A percentile compares a stretch with the other conserved stretches of the same genome.
phyloP scores from a whole-genome alignment of 37 sponge, comb jelly and placozoan species.

The Aplysina aerophoba region DNA sequence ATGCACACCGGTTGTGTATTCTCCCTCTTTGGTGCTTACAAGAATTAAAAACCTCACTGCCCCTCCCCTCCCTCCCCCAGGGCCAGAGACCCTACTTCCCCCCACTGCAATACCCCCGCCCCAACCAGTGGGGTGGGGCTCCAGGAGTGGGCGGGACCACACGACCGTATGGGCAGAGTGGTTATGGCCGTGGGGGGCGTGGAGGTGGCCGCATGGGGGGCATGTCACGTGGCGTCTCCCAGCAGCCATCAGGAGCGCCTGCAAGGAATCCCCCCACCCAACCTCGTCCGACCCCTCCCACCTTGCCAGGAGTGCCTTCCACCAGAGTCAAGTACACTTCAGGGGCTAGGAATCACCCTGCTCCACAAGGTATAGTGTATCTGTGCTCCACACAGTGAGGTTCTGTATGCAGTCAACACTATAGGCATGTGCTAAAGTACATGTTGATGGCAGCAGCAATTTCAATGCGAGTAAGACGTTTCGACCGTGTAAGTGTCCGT shows the following conservation, averaged over 20 bases:
- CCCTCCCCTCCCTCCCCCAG: conserved; percentile 25
- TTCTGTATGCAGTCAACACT: background rate
- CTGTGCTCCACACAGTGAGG: too few relatives aligned
- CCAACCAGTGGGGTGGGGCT: conserved; percentile 57
- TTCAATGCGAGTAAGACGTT: too few relatives aligned
- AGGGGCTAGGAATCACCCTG: conserved; percentile 68
- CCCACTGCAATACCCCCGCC: conserved; percentile 34
- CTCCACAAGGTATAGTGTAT: conserved; percentile 17
- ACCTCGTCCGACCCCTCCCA: conserved; percentile 13
- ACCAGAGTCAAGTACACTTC: conserved; percentile 58
- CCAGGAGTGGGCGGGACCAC: conserved; percentile 34
- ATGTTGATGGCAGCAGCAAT: too few relatives aligned
- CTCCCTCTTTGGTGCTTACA: background rate
- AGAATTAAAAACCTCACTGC: too few relatives aligned
- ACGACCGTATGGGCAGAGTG: conserved; percentile 34
- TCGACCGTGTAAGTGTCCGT: too few relatives aligned
- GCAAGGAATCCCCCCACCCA: conserved; percentile 16
- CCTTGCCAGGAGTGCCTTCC: background rate
- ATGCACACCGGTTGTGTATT: too few relatives aligned
- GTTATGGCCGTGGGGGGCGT: conserved; percentile 41
- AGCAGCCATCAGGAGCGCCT: conserved; percentile 33
- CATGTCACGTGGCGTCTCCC: background rate
- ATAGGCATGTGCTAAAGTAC: background rate
- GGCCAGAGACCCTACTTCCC: conserved; percentile 73
- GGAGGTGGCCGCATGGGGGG: conserved; percentile 14